Percentiles rank a stretch among this genome's conserved stretches.
Conservation (phyloP, 2,113 vertebrate species). For the Boulengeromyrus knoepffleri region DNA sequence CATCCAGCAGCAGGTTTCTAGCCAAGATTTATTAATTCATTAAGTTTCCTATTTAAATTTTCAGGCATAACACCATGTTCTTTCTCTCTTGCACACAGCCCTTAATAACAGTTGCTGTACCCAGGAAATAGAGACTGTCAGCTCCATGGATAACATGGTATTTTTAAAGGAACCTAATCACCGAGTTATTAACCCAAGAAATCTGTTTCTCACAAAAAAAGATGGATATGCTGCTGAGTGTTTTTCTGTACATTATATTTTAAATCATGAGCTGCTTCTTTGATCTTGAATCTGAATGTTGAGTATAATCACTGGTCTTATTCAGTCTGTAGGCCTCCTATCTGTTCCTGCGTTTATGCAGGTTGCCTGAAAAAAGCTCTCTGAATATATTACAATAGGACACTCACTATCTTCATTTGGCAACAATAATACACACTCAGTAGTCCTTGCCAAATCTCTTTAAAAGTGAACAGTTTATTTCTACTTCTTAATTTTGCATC, state of each 20-base stretch:
- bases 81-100: conserved; percentile 40
- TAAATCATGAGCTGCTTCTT: background rate
- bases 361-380: background rate
- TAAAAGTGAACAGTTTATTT: background rate
- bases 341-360: background rate
- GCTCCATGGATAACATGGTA: conserved; percentile 31
- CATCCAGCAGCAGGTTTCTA: conserved; percentile 49
- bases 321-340: background rate
- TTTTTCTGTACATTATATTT: background rate
- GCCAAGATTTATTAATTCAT: conserved; percentile 69
- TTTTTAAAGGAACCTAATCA: conserved; percentile 14
- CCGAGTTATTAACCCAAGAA: conserved; percentile 22
- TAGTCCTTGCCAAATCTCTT: background rate
- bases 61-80: conserved; percentile 57
- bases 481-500: background rate
- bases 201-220: background rate
- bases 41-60: conserved; percentile 61
- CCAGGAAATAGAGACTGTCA: conserved; percentile 35
- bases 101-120: conserved; percentile 52
- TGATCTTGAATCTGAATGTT: background rate
- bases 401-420: background rate
- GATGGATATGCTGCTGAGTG: background rate
- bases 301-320: background rate
- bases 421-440: background rate
- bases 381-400: background rate